These are phyloP conservation scores for Drosophila mimica DNA, from an alignment of 2,888 invertebrate genomes.

Conservation along the genomic window DNA sequence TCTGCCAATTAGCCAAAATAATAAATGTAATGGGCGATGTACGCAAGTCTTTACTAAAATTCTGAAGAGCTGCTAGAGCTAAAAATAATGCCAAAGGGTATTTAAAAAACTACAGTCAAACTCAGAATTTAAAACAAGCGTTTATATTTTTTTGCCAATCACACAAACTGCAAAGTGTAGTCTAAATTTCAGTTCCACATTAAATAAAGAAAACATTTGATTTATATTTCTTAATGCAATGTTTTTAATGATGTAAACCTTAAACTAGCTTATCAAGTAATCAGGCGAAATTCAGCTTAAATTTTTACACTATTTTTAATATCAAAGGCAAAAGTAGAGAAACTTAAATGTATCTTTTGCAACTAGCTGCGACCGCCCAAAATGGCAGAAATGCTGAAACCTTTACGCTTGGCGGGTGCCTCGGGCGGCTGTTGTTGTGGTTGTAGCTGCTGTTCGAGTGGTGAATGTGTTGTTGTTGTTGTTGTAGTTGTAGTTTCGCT, in stretches of 20 bases:
- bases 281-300: constrained; percentile 56
- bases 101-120: background rate
- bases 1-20: constrained; percentile 47
- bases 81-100: background rate
- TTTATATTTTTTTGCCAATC: background rate
- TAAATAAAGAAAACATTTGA: background rate
- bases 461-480: constrained; percentile 28
- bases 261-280: constrained; percentile 53
- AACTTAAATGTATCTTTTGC: background rate
- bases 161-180: background rate
- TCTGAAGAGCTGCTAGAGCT: background rate
- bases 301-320: constrained; percentile 38
- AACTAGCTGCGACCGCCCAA: constrained; percentile 81
- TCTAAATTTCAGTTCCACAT: background rate
- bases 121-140: background rate
- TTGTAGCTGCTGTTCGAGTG: constrained; percentile 34
- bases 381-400: constrained; percentile 85
- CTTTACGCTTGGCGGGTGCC: constrained; percentile 75
- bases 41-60: background rate
- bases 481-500: constrained; percentile 53
- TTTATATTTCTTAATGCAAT: constrained; percentile 18
- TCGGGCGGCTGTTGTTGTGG: constrained; percentile 53
- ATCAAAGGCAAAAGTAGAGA: constrained; percentile 27
- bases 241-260: constrained; percentile 34
- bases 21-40: constrained; percentile 1